Conservation (phyloP, 2,888 invertebrate genomes). For the Leptopterna dolabrata region DNA sequence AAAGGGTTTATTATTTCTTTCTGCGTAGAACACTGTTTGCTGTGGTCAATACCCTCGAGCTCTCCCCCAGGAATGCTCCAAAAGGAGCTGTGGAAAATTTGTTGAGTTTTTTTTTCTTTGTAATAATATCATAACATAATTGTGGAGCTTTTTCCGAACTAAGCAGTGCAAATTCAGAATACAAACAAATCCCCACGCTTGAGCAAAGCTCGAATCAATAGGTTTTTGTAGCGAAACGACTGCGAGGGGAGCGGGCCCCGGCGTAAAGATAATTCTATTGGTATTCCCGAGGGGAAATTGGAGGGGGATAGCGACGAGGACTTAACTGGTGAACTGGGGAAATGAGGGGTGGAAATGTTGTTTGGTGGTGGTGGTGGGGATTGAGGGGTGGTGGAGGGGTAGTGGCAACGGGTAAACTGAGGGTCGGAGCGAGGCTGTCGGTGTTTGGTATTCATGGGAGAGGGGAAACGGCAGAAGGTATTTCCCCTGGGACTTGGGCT, state of each 20-base stretch:
- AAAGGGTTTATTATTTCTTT: too few relatives aligned
- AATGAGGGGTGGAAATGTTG: not conserved
- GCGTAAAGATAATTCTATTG: constrained; percentile 41
- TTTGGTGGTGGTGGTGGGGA: too few relatives aligned
- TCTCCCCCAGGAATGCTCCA: too few relatives aligned
- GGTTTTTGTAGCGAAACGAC: constrained; percentile 13
- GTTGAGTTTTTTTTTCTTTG: too few relatives aligned
- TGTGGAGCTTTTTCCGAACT: too few relatives aligned
- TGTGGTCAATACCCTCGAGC: too few relatives aligned
- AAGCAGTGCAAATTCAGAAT: not conserved
- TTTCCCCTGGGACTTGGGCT: constrained; percentile 19
- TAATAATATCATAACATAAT: too few relatives aligned
- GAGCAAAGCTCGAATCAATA: constrained; percentile 31
- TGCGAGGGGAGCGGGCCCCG: not conserved
- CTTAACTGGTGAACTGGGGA: not conserved
- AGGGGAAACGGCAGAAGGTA: constrained; percentile 14
- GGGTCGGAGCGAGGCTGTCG: not conserved
- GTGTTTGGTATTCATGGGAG: constrained; percentile 35
- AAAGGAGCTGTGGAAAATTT: too few relatives aligned
- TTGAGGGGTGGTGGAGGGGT: not conserved
- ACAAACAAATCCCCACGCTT: constrained; percentile 1
- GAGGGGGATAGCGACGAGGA: not conserved
- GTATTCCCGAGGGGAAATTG: constrained; percentile 40
- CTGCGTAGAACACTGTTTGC: too few relatives aligned
- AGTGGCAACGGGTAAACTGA: not conserved